Base-by-base conservation (phyloP, 2,888 invertebrate genomes). In the Macrosiphum euphorbiae region DNA sequence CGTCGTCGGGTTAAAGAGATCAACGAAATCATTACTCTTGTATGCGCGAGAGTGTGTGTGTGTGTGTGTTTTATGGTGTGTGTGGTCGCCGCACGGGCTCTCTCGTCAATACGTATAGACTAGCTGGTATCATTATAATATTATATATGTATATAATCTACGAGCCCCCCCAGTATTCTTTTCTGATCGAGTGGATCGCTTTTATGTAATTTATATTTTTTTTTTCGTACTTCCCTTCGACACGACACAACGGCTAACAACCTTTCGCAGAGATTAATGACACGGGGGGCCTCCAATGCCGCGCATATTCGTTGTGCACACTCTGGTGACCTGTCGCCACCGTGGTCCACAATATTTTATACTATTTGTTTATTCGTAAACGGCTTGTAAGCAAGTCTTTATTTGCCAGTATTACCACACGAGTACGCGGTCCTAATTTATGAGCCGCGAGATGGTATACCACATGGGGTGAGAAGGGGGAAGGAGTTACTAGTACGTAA, bases 1-100 rank as follows among this genome's bases (percentile, higher is more conserved):
- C 67, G 44, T 47, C 41, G 61, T 58, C 67, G 61, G 90, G 94
- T 90, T 85, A 90, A 87, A 90, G 87, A 90, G 90, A 90, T 94
- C 94, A 94, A 94, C 94, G 85, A 61, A 90, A 94, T 94, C 94
- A 94, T 94, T 94, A 94, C 90, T 92, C 67, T 92, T 87, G 92
- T 87, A 24, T 2, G 26, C 28, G 28, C 86, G n/a, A 5, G 13
- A 16, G n/a, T 67, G 35, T 16, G 13, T n/a, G n/a, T 67, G 35
- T 78, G 67, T 61, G 13, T 28, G 85, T 28, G 87, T 87, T 13
- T 52, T 52, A 52, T 52, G 52, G 52, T 16, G 20, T 55, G 92
- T 88, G 92, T 88, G 88, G 92, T 92, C 88, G 92, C 52, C 67
- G 55, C 91, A 85, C 85, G 44, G 47, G 88, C 35, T 50, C 35